These are phyloP conservation scores for silkworm (Bombyx mori) DNA, from an alignment of 1,140 invertebrate genomes.

Conservation along the genomic window ASM3026992v2 NC_085117.1:13593501-13594000, in stretches of 20 bases:
- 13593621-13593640: neutral
- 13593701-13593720: slow-evolving; percentile 35
- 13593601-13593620: no score
- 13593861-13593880: slow-evolving; percentile 32
- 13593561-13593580: no score
- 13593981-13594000: no score
- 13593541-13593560: no score
- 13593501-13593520: no score
- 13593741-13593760: slow-evolving; percentile 70
- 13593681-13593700: neutral
- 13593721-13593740: slow-evolving; percentile 68
- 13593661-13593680: neutral
- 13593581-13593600: no score
- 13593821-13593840: slow-evolving; percentile 47
- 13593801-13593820: slow-evolving; percentile 66
- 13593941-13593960: no score
- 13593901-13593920: no score
- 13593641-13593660: neutral
- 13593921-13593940: no score
- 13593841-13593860: slow-evolving; percentile 52
- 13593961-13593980: no score
- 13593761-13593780: slow-evolving; percentile 70
- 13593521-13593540: no score
- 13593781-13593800: slow-evolving; percentile 71
- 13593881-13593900: slow-evolving; percentile 6